Evolutionary conservation across 1,140 invertebrate species (phyloP), one percentile per base, ranked within the genome.

Genomic region (Trachelipus rathkii): DNA sequence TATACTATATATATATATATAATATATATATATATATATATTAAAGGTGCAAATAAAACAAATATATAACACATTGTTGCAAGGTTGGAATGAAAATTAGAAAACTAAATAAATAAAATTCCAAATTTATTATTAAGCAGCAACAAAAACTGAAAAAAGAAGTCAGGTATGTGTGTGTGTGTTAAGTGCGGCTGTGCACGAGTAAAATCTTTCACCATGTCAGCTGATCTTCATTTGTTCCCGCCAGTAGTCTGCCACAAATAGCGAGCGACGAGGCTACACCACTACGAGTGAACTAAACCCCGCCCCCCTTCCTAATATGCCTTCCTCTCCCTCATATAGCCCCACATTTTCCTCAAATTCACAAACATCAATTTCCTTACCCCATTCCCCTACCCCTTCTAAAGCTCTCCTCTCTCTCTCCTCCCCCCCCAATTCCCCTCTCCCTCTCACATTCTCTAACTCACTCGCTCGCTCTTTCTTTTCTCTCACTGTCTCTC

Each of bases 221-320:
- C 53, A 19, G 73, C 60, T 19, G 46, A 74, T 60, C 24, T 60
- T 60, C 50, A 33, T 33, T 33, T 33, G 68, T 60, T 60, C 50
- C 50, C 50, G 50, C 50, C 50, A 60, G 33, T 33, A 33, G 33
- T 33, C 33, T 33, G 33, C 33, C 33, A 33, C 1, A 33, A 33
- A 33, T 33, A 33, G 33, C 21, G 23, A 70, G 15, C 21, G 68
- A 24, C 21, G 33, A 43, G 33, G 68, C 21, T 23, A 70, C 21
- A 70, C 10, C 21, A 70, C 21, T 23, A 70, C 21, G 33, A 13
- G 11, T 19, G 11, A 13, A 13, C 50, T 15, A 13, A 15, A 13
- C 19, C 50, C 19, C 50, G 11, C 50, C 50, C 50, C 19, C 50
- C 50, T 19, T 15, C 19, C n/a, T 44, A 67, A 7, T 60, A 10